Evolutionary conservation across 2,797 vertebrate genomes (phyloP).

Genomic region (Micropoecilia bifurca): DNA sequence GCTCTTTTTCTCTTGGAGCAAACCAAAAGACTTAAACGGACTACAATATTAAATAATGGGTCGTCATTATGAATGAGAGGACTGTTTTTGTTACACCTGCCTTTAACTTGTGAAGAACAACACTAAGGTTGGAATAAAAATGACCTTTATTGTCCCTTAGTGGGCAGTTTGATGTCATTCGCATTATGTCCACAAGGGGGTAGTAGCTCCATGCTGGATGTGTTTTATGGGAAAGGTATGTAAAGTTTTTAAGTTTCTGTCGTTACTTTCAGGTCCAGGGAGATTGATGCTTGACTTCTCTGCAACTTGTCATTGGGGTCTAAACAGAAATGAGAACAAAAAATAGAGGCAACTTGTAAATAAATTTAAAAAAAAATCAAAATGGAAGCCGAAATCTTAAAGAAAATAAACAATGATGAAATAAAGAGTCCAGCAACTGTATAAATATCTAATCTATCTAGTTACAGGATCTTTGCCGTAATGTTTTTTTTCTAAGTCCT

Average conservation of each 20-base stretch:
- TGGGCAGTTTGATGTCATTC: not conserved
- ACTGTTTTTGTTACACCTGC: not conserved
- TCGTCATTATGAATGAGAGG: not conserved
- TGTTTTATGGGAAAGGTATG: not conserved
- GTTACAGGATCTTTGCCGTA: constrained; percentile 43
- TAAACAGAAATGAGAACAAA: not conserved
- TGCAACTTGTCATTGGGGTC: not conserved
- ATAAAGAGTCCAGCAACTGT: constrained; percentile 6
- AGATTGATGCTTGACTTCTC: constrained; percentile 9
- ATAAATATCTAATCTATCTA: constrained; percentile 34
- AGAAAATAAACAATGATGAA: constrained; percentile 51
- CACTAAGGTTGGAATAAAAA: not conserved
- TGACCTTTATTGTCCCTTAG: not conserved
- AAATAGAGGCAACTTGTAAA: not conserved
- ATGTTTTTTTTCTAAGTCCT: constrained; percentile 67
- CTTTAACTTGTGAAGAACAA: not conserved
- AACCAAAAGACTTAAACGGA: not conserved
- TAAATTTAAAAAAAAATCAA: not conserved
- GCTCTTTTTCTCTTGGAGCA: not conserved
- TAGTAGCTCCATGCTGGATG: constrained; percentile 46
- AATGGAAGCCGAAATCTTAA: constrained; percentile 12
- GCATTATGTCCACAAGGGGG: constrained; percentile 69
- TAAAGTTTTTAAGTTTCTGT: not conserved
- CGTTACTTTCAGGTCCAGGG: not conserved
- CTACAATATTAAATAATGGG: not conserved